Conservation (phyloP, 2,113 vertebrate genomes). For the Antechinus flavipes region DNA sequence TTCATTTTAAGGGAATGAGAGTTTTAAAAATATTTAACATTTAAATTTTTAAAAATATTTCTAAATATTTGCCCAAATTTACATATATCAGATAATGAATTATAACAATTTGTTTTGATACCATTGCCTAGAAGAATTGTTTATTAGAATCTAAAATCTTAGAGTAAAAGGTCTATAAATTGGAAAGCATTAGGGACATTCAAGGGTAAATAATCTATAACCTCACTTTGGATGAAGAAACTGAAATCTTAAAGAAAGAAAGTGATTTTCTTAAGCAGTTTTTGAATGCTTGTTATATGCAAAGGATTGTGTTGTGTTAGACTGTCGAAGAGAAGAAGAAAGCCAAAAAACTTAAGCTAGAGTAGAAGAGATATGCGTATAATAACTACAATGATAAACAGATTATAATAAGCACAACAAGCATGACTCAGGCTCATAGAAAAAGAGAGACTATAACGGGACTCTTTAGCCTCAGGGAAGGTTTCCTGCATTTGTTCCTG, state of each 20-base stretch:
- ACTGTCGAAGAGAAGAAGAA: background rate
- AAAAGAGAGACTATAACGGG: background rate
- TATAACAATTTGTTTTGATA: no score
- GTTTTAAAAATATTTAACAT: no score
- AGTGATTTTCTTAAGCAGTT: background rate
- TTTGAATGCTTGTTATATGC: background rate
- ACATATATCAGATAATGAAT: no score
- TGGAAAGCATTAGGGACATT: background rate
- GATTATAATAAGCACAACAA: background rate
- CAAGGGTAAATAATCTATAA: background rate
- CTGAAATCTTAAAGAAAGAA: background rate
- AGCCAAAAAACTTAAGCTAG: background rate
- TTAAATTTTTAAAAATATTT: no score
- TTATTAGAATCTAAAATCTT: no score
- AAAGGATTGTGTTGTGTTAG: background rate
- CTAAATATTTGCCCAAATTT: no score
- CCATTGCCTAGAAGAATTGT: no score
- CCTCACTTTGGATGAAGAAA: background rate
- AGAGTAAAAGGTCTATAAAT: background rate
- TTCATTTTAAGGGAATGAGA: no score
- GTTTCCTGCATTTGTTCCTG: background rate
- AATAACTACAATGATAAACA: background rate
- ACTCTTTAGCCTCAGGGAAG: background rate
- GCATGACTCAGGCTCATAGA: background rate
- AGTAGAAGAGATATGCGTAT: background rate